A percentile compares a stretch with the other conserved stretches of the same genome.
These are phyloP conservation scores for Eurois occulta DNA, from an alignment of 2,888 invertebrate genomes.

Conservation along the genomic window DNA sequence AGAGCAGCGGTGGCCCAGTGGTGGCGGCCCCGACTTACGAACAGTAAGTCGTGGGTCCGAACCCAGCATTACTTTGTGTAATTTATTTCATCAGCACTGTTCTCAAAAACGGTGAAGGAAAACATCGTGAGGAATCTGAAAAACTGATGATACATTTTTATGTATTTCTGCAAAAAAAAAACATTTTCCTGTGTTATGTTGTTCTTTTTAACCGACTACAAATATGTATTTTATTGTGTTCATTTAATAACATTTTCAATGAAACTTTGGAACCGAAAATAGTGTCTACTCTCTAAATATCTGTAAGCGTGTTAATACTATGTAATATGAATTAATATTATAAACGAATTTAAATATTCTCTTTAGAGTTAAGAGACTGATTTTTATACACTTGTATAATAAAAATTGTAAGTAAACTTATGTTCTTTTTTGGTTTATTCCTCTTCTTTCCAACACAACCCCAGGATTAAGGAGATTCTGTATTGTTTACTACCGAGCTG, in stretches of 20 bases:
- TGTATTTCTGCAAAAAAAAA: background rate
- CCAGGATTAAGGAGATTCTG: too few species aligned
- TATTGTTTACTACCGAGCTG: too few species aligned
- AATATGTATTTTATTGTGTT: background rate
- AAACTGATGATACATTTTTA: too few species aligned
- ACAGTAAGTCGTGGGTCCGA: too few species aligned
- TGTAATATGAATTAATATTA: slow-evolving; percentile 2
- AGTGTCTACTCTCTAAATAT: background rate
- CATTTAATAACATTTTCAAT: background rate
- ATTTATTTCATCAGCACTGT: too few species aligned
- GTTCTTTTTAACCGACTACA: background rate
- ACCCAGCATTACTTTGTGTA: too few species aligned
- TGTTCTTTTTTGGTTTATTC: slow-evolving; percentile 32
- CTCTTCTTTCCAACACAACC: too few species aligned
- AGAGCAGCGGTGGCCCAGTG: too few species aligned
- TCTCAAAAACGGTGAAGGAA: too few species aligned
- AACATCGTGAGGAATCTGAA: too few species aligned
- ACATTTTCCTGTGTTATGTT: background rate
- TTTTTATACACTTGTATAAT: slow-evolving; percentile 65
- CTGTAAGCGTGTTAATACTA: slow-evolving; percentile 1
- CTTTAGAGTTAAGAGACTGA: slow-evolving; percentile 68
- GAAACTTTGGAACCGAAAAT: background rate
- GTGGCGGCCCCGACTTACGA: too few species aligned
- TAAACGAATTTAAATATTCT: slow-evolving; percentile 44
- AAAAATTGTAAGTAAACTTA: slow-evolving; percentile 50